Conservation (phyloP, 2,797 vertebrate species). For the Clarias fuscus region DNA sequence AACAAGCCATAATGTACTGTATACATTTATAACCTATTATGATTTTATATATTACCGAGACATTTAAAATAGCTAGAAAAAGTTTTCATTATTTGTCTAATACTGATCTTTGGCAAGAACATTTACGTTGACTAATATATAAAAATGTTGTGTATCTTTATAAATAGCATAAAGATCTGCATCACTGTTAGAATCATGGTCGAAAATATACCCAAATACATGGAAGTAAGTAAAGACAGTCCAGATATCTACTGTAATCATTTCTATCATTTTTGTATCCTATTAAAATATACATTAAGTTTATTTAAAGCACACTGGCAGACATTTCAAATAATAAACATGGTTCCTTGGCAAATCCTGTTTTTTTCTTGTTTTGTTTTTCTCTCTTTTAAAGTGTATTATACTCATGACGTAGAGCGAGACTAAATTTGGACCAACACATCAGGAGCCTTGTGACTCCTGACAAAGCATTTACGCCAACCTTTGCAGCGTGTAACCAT, state of each 20-base stretch:
- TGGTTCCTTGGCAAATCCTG: neutral
- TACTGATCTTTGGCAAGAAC: neutral
- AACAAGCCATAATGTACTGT: neutral
- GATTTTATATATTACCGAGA: neutral
- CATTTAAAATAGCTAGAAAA: neutral
- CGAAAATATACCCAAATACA: neutral
- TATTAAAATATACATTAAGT: neutral
- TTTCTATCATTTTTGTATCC: neutral
- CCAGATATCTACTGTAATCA: neutral
- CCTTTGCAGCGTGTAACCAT: slow-evolving; percentile 70
- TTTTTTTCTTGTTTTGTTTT: neutral
- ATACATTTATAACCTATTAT: neutral
- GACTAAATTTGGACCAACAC: slow-evolving; percentile 44
- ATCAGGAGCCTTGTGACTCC: slow-evolving; percentile 41
- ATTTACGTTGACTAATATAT: neutral
- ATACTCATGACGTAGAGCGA: neutral
- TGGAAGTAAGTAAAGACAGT: neutral
- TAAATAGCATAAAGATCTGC: neutral
- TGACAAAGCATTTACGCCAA: slow-evolving; percentile 46
- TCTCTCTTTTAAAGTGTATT: too few species aligned
- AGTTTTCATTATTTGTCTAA: neutral
- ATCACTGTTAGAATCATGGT: neutral
- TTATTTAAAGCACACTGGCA: neutral
- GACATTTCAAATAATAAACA: neutral
- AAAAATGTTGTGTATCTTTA: neutral